These are phyloP conservation scores for Xestia ashworthii DNA, from an alignment of 2,888 invertebrate genomes.

Conservation along the genomic window DNA sequence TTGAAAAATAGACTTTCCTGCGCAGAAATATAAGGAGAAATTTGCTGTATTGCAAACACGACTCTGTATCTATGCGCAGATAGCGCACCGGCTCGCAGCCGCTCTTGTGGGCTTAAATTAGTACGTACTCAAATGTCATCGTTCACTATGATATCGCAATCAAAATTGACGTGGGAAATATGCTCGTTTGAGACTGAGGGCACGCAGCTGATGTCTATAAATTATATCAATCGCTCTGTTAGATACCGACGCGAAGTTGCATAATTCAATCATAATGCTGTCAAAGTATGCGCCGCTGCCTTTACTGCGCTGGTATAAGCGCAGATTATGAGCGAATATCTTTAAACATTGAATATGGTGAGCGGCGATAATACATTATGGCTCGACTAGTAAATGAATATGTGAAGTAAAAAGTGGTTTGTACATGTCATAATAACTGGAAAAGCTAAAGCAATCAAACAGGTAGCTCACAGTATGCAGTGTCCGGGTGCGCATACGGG, in stretches of 20 bases:
- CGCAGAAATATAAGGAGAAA: constrained; percentile 77
- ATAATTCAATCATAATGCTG: constrained; percentile 85
- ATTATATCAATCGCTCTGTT: constrained; percentile 81
- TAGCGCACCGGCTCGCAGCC: constrained; percentile 77
- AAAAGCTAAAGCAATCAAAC: constrained; percentile 79
- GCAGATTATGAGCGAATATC: constrained; percentile 56
- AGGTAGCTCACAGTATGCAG: constrained; percentile 80
- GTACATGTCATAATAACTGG: constrained; percentile 80
- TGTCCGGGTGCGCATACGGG: constrained; percentile 82
- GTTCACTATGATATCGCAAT: constrained; percentile 89
- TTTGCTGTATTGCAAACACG: constrained; percentile 69
- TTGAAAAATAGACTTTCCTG: constrained; percentile 82
- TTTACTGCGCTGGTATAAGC: constrained; percentile 52
- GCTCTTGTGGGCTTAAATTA: constrained; percentile 84
- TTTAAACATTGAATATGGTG: constrained; percentile 60
- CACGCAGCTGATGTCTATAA: constrained; percentile 83
- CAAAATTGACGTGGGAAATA: constrained; percentile 90
- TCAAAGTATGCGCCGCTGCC: constrained; percentile 66
- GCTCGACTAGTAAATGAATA: constrained; percentile 66
- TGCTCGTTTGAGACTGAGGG: constrained; percentile 86
- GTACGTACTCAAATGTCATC: constrained; percentile 87
- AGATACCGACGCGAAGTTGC: constrained; percentile 77
- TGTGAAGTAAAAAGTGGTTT: constrained; percentile 73
- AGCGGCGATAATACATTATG: constrained; percentile 59
- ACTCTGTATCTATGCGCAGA: constrained; percentile 79